Conservation (phyloP, 2,797 vertebrate genomes). For the Cryptoprocta ferox region DNA sequence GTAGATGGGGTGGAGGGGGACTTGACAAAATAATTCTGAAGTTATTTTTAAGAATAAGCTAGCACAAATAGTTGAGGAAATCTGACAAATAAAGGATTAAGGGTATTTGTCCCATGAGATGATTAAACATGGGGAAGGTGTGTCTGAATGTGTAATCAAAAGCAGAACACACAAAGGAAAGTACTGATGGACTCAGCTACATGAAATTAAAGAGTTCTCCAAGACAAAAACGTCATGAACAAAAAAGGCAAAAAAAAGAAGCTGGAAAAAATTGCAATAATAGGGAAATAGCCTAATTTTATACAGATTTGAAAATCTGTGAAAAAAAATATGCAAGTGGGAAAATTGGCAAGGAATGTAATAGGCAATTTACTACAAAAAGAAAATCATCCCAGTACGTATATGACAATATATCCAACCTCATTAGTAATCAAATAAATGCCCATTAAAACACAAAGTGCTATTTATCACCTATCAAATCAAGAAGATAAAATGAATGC, state of each 20-base stretch:
- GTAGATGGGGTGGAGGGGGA: background rate
- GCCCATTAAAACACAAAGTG: conserved; percentile 1
- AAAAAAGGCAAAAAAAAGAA: conserved; percentile 40
- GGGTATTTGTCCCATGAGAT: background rate
- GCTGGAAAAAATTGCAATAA: background rate
- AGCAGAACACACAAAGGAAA: background rate
- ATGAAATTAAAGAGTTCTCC: background rate
- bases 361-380: conserved; percentile 30
- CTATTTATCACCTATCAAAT: background rate
- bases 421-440: background rate
- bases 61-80: background rate
- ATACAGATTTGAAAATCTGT: conserved; percentile 22
- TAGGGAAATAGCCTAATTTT: background rate
- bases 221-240: background rate
- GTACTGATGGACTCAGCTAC: background rate
- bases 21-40: conserved; percentile 38
- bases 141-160: background rate
- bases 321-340: conserved; percentile 19
- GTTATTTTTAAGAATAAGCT: conserved; percentile 49
- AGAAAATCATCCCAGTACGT: background rate
- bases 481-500: background rate
- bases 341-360: background rate
- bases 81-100: background rate
- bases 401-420: background rate
- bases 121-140: background rate